phyloP scores from a whole-genome alignment of 1,140 invertebrate genomes.

The Drosophila cardini region DNA sequence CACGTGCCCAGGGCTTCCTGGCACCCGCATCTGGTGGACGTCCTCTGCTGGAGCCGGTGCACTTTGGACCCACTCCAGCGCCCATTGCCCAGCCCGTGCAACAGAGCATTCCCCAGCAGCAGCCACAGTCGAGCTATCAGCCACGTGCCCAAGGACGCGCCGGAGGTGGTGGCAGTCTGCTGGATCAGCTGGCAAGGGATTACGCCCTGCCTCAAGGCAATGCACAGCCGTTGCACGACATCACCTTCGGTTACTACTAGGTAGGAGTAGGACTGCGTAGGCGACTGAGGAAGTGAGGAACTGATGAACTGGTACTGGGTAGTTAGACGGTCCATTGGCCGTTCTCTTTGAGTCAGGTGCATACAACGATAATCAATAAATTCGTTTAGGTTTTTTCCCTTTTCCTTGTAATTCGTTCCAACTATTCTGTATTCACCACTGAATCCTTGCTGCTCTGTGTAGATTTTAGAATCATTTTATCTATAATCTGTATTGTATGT shows the following conservation, averaged over 20 bases:
- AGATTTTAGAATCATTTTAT: conserved; percentile 31
- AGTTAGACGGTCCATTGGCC: conserved; percentile 22
- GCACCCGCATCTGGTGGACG: conserved; percentile 76
- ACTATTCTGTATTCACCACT: conserved; percentile 26
- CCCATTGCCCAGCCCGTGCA: conserved; percentile 66
- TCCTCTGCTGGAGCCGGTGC: conserved; percentile 68
- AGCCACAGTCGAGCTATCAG: conserved; percentile 78
- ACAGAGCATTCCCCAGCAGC: conserved; percentile 53
- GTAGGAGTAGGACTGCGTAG: conserved; percentile 20
- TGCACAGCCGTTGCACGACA: conserved; percentile 90
- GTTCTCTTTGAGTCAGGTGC: conserved; percentile 50
- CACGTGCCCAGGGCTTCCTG: conserved; percentile 76
- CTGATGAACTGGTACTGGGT: conserved; percentile 26
- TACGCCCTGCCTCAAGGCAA: conserved; percentile 90
- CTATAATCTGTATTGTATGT: conserved; percentile 35
- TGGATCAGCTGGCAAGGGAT: conserved; percentile 92
- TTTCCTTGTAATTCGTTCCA: conserved; percentile 23
- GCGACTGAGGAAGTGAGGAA: conserved; percentile 29
- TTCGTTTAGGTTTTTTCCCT: conserved; percentile 1
- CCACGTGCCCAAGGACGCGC: conserved; percentile 84
- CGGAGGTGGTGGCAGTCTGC: conserved; percentile 87
- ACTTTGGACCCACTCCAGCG: conserved; percentile 68
- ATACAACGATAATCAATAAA: conserved; percentile 32
- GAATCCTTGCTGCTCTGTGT: conserved; percentile 30
- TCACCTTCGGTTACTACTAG: conserved; percentile 91